These are phyloP conservation scores for Nomada hirtipes DNA, from an alignment of 2,888 invertebrate species.

Conservation along the genomic window DNA sequence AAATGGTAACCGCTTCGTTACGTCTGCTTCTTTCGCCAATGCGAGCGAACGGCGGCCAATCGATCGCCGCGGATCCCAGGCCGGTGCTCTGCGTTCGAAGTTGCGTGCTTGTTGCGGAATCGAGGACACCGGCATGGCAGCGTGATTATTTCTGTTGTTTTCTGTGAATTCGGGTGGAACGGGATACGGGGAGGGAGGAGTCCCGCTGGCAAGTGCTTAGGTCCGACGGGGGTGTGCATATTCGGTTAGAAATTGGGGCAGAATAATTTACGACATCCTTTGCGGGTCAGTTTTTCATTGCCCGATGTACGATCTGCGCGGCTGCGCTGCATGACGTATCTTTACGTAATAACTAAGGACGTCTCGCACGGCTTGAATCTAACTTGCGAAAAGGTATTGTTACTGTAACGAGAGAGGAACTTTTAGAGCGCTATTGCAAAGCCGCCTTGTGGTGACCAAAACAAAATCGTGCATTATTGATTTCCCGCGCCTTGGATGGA, in stretches of 20 bases:
- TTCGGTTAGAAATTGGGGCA: not conserved
- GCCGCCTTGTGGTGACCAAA: too few species aligned
- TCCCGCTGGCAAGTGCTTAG: constrained; percentile 9
- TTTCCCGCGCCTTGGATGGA: too few species aligned
- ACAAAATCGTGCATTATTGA: too few species aligned
- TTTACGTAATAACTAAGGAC: not conserved
- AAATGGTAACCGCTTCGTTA: constrained; percentile 53
- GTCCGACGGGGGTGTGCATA: not conserved
- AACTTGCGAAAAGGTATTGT: too few species aligned
- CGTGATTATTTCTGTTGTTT: constrained; percentile 23
- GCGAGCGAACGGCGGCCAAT: constrained; percentile 11
- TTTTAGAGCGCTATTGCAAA: too few species aligned
- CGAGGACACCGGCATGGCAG: not conserved
- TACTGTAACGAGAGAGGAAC: too few species aligned
- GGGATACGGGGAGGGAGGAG: not conserved
- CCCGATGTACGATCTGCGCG: not conserved
- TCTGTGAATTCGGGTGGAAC: too few species aligned
- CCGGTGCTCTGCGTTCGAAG: not conserved
- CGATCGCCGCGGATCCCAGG: constrained; percentile 22
- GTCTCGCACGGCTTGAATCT: not conserved
- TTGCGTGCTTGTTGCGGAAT: constrained; percentile 26
- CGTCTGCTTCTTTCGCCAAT: constrained; percentile 26
- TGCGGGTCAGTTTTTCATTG: not conserved
- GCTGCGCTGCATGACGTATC: not conserved
- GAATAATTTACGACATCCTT: constrained; percentile 8